These are phyloP conservation scores for Sebastes itinus DNA, from an alignment of 2,797 vertebrate species.

Conservation along the genomic window DNA sequence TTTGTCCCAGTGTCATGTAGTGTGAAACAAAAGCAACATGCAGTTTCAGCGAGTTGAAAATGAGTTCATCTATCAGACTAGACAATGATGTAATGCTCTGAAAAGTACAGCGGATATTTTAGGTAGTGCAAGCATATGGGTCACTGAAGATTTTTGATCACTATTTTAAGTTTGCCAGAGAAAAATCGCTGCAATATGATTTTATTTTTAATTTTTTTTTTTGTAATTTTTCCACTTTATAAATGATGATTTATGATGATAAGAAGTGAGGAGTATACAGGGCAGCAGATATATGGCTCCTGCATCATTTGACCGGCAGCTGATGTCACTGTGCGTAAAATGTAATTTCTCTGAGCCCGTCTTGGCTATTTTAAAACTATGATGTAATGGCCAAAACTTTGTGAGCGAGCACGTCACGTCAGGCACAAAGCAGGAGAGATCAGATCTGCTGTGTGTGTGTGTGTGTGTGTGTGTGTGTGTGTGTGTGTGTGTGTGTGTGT, in stretches of 20 bases:
- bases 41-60: conserved; percentile 78
- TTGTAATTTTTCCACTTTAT: not conserved
- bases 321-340: conserved; percentile 81
- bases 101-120: conserved; percentile 74
- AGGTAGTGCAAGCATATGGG: conserved; percentile 60
- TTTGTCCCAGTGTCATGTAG: conserved; percentile 4
- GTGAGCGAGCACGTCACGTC: conserved; percentile 75
- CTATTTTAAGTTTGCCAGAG: conserved; percentile 48
- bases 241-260: not conserved
- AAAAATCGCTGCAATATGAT: not conserved
- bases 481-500: not conserved
- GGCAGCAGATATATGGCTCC: conserved; percentile 51
- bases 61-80: conserved; percentile 77
- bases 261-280: conserved; percentile 1
- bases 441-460: not conserved
- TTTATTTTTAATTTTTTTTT: not conserved
- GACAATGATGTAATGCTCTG: conserved; percentile 82
- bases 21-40: conserved; percentile 59
- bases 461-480: too few relatives aligned
- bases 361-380: conserved; percentile 82
- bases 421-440: conserved; percentile 44
- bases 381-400: conserved; percentile 82
- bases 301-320: conserved; percentile 73
- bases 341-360: conserved; percentile 72
- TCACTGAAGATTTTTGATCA: conserved; percentile 46